Percentiles rank a stretch among this genome's conserved stretches.
phyloP scores from a whole-genome alignment of 2,797 vertebrate genomes.

The Poeciliopsis presidionis region DNA sequence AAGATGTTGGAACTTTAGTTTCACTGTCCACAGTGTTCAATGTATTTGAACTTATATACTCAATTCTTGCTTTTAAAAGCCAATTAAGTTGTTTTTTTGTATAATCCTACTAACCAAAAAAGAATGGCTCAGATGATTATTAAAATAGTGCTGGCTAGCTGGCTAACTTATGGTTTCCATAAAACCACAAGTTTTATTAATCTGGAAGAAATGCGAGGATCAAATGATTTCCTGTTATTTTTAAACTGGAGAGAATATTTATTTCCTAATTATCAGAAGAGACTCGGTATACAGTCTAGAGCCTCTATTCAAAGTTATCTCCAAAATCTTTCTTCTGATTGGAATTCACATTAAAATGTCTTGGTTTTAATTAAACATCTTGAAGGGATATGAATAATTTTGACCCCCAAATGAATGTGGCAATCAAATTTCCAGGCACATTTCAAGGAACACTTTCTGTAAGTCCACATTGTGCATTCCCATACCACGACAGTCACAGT shows the following conservation, averaged over 20 bases:
- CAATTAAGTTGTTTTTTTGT: background rate
- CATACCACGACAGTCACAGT: background rate
- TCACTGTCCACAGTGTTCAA: background rate
- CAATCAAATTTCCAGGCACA: background rate
- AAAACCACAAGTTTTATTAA: background rate
- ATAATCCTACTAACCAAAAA: background rate
- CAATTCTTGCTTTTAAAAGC: background rate
- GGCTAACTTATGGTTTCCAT: background rate
- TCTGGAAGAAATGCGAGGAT: background rate
- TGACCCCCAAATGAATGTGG: background rate
- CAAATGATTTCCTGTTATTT: background rate
- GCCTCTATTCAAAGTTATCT: background rate
- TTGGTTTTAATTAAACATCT: background rate
- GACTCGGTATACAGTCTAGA: background rate
- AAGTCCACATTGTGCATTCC: background rate
- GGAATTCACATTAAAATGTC: background rate
- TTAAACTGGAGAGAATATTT: background rate
- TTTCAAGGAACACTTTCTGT: slow-evolving; percentile 10
- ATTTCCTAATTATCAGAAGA: background rate
- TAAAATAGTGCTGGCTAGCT: background rate
- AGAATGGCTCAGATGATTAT: background rate
- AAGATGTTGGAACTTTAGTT: background rate
- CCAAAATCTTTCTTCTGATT: background rate
- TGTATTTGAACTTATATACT: background rate
- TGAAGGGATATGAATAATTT: background rate